These are phyloP conservation scores for Sphaeramia orbicularis DNA, from an alignment of 2,797 vertebrate genomes.

Conservation along the genomic window DNA sequence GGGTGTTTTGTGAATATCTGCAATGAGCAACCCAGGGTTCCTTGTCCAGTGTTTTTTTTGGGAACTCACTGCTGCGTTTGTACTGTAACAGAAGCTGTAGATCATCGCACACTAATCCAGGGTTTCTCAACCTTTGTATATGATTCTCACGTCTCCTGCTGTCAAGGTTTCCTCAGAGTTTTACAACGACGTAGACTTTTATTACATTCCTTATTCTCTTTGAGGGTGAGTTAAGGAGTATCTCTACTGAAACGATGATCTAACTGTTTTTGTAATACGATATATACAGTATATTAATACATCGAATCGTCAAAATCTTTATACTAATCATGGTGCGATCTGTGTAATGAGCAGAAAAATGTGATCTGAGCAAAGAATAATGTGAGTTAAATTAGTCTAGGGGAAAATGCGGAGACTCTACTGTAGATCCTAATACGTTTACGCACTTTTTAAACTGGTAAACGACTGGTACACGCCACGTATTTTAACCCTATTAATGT, in stretches of 20 bases:
- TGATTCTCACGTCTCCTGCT: slow-evolving; percentile 10
- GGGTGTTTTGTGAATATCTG: slow-evolving; percentile 29
- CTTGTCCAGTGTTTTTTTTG: slow-evolving; percentile 27
- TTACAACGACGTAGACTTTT: neutral
- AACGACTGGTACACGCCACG: neutral
- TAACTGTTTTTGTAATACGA: no score
- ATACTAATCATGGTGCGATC: neutral
- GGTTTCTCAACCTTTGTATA: slow-evolving; percentile 10
- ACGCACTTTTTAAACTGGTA: slow-evolving; percentile 9
- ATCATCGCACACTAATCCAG: slow-evolving; percentile 21
- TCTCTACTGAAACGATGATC: neutral
- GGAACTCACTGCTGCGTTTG: slow-evolving; percentile 20
- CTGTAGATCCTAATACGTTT: slow-evolving; percentile 28
- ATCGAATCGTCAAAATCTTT: no score
- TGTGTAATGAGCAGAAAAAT: neutral
- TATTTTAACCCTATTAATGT: slow-evolving; percentile 48
- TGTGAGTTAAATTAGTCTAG: no score
- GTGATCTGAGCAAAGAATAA: neutral
- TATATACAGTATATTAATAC: no score
- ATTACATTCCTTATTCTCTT: no score
- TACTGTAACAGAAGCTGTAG: slow-evolving; percentile 12
- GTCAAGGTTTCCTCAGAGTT: neutral
- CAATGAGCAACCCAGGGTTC: slow-evolving; percentile 13
- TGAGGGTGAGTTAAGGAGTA: no score
- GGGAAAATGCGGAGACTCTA: slow-evolving; percentile 15